Base-by-base conservation (phyloP, 2,888 invertebrate genomes). In the Tinea trinotella region DNA sequence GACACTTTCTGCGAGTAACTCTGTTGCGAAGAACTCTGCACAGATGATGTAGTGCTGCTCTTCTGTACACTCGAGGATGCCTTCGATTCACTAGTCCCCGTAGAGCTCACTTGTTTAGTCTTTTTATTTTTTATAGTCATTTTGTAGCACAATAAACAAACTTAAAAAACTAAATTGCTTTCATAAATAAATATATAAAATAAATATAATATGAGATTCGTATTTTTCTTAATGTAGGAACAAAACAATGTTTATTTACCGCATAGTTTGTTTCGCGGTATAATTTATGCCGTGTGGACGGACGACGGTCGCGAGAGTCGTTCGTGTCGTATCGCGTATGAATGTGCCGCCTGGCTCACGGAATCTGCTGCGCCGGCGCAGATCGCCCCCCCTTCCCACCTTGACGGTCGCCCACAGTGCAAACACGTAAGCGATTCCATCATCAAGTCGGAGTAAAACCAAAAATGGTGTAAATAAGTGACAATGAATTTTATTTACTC, bases 61-160 rank as follows among this genome's bases (percentile, higher is more conserved):
- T 83, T 83, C 68, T 83, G 83, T 60, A 82, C 81, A 76, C 77
- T 83, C 57, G 74, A 84, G 62, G 83, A 80, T 22, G 79, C 80
- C 10, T 50, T 44, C n/a, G 40, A 44, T 9, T 48, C 24, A 77
- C 79, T 78, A 58, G 69, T 71, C 57, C 70, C 72, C 53, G 79
- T 70, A 49, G 75, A 66, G 56, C 70, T 73, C 75, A 78, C 80
- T 67, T 81, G 76, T 61, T 85, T 85, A 84, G 80, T 84, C 81
- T 86, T 86, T 85, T 86, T 86, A 73, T 84, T 85, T 80, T 86
- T 86, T 70, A 86, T 84, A 64, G 86, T 85, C 86, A 86, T 86
- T 80, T 82, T 85, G 5, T 46, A 12, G 13, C 19, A 46, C 46
- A 46, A 46, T 19, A 46, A 46, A 40, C 17, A 40, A 19, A 46